Conservation (phyloP, 2,113 vertebrate genomes). For the Tetrax tetrax region DNA sequence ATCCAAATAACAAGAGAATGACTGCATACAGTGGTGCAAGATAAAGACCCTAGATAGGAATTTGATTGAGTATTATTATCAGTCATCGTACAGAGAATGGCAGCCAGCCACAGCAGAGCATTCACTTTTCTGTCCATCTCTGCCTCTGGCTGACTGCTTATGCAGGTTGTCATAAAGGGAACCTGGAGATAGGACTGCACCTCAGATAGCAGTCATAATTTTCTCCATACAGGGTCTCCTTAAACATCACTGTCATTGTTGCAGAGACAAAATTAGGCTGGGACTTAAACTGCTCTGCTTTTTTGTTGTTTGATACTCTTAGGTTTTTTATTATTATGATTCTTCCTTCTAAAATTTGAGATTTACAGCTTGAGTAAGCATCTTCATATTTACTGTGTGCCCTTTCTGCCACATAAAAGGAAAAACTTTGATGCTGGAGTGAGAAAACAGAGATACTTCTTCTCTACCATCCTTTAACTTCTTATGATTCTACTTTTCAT, state of each 20-base stretch:
- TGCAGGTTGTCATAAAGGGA: constrained; percentile 23
- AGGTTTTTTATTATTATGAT: background rate
- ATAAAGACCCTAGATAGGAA: constrained; percentile 34
- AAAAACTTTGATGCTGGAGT: background rate
- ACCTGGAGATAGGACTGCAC: background rate
- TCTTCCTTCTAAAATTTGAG: background rate
- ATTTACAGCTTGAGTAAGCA: background rate
- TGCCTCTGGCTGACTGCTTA: constrained; percentile 8
- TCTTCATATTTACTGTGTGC: background rate
- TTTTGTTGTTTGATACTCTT: background rate
- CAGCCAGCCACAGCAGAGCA: background rate
- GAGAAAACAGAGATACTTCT: background rate
- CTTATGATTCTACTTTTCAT: background rate
- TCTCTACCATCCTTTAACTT: background rate
- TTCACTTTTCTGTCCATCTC: constrained; percentile 2
- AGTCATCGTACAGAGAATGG: background rate
- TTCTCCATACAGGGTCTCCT: background rate
- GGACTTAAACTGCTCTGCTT: background rate
- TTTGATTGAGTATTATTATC: constrained; percentile 50
- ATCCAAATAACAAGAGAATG: constrained; percentile 59
- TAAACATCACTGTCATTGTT: background rate
- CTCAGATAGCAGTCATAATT: background rate
- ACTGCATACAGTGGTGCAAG: background rate
- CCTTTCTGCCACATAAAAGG: background rate
- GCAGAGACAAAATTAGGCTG: background rate